Evolutionary conservation across 2,113 vertebrate genomes (phyloP).

Genomic region (Hippocampus abdominalis): DNA sequence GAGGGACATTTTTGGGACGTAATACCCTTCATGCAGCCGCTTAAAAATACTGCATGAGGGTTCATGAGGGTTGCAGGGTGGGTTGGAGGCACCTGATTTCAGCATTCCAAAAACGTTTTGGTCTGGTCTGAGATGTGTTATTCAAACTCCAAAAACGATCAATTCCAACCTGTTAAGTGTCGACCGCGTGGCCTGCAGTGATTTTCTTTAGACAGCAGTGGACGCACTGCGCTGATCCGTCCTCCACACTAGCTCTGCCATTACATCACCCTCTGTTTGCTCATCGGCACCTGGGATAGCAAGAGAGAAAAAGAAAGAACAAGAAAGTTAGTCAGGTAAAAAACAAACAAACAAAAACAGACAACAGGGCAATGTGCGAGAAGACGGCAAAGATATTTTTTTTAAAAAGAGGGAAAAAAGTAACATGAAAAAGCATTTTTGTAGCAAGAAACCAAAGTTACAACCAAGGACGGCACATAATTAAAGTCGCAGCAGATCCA

Average conservation of each 20-base stretch:
- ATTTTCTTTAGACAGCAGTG: constrained; percentile 42
- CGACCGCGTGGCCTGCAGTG: background rate
- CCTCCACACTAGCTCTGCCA: constrained; percentile 37
- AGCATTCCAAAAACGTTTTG: background rate
- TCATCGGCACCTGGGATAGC: constrained; percentile 36
- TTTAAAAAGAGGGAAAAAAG: background rate
- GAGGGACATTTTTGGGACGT: too few relatives aligned
- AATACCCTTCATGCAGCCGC: too few relatives aligned
- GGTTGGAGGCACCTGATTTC: background rate
- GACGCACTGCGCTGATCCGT: constrained; percentile 34
- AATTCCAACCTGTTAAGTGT: constrained; percentile 46
- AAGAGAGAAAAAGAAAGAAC: background rate
- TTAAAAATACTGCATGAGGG: too few relatives aligned
- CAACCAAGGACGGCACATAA: constrained; percentile 24
- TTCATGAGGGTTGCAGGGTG: too few relatives aligned
- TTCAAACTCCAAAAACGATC: constrained; percentile 11
- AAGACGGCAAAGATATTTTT: background rate
- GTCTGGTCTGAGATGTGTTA: constrained; percentile 10
- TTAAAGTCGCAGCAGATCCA: constrained; percentile 20
- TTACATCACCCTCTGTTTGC: constrained; percentile 37
- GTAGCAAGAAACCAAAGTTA: constrained; percentile 7
- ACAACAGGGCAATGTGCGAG: too few relatives aligned
- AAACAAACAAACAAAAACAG: background rate
- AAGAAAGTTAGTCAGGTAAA: background rate
- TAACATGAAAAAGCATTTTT: background rate